Base-by-base conservation (phyloP, 2,888 invertebrate genomes). In the Diachrysia chrysitis region DNA sequence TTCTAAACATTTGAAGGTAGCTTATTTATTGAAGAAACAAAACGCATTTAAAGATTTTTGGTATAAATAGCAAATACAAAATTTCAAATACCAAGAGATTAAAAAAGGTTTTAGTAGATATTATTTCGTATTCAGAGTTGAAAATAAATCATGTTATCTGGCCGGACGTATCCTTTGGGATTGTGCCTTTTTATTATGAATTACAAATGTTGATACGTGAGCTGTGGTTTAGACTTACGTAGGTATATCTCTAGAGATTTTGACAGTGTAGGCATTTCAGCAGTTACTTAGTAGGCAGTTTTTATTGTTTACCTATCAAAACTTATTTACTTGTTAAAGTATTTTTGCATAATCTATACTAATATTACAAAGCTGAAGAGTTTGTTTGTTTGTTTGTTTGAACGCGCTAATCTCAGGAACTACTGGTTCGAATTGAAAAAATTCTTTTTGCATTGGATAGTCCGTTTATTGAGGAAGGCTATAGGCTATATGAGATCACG, bases 61-160 rank as follows among this genome's bases (percentile, higher is more conserved):
- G 29, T 29, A 32, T 32, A 32, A 32, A 32, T 32, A 32, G 10
- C 32, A 10, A 32, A 10, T 42, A n/a, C 6, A 42, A n/a, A 42
- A 5, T 6, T 1, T 42, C n/a, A 42, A n/a, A 42, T 42, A 42
- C 42, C n/a, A 42, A n/a, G 42, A 42, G 42, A 42, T 42, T 42
- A n/a, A 42, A n/a, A 42, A 42, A 5, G n/a, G 4, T n/a, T 42
- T 5, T 16, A n/a, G n/a, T 42, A 6, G 6, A n/a, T n/a, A 42
- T 42, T 42, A 42, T 42, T 42, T 19, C 10, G 17, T 21, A 19
- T 51, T 51, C 48, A 51, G 12, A 14, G 48, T 21, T 12, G 19
- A 51, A 46, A 51, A 51, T 51, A 51, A 51, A 51, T 51, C 10
- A 51, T n/a, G 16, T 42, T 51, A 51, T 51, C 21, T 51, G 21